Base-by-base conservation (phyloP, 2,113 vertebrate species). In the Heterotilapia buettikoferi region DNA sequence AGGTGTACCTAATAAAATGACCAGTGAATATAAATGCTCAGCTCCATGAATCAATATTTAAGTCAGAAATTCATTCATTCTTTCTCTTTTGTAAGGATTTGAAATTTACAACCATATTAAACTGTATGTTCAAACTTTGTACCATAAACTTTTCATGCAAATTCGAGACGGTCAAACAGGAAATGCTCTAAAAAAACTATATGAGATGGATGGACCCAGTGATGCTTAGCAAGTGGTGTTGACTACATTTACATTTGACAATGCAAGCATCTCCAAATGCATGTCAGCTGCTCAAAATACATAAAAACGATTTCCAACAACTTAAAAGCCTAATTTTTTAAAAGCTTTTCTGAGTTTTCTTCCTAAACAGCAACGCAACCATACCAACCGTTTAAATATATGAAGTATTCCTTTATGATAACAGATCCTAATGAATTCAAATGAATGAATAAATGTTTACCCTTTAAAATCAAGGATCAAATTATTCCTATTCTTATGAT, bases 261-360 rank as follows among this genome's bases (percentile, higher is more conserved):
- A 26, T 73, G 4, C 24, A 47, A 18, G 14, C 40, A 73, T 29
- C 21, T 45, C 2, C 0, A 71, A 71, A 76, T 76, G 71, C 16
- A 31, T 47, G 2, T 50, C 24, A 52, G 26, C 26, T 33, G 45
- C 26, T 52, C 10, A 78, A 78, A 78, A 50, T 12, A 78, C 16
- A 78, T 31, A 26, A 73, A 66, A 73, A 45, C 2, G 3, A 45
- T 45, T 73, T 45, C 26, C 16, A 5, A n/a, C 16, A 78, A 52
- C 26, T 52, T 31, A 12, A 78, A 50, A 52, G 26, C 10, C 10
- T 31, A 1, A 52, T 6, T n/a, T 3, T 2, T 52, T 0, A 50
- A 31, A 29, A 50, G 24, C 26, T 31, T 78, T 31, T 78, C 18
- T 31, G 43, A 12, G 43, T 31, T 78, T 52, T 78, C 26, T n/a